Conservation (phyloP, 2,113 vertebrate genomes). For the Euleptes europaea region DNA sequence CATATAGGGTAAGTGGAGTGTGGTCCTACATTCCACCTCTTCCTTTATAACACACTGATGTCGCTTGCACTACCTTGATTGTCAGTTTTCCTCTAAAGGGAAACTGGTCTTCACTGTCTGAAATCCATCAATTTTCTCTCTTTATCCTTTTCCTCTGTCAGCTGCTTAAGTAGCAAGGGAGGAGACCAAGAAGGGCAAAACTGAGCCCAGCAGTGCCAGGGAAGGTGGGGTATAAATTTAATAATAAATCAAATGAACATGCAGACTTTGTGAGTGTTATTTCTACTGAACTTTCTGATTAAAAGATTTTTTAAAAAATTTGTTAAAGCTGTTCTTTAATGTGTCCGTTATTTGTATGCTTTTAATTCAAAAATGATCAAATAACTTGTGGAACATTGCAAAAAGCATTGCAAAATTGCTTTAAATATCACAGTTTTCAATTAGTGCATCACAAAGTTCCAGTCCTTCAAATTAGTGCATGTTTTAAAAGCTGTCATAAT, state of each 20-base stretch:
- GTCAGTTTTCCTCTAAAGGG: neutral
- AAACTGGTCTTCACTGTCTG: neutral
- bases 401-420: no score
- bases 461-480: constrained; percentile 8
- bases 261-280: neutral
- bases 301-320: neutral
- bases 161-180: neutral
- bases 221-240: no score
- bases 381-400: no score
- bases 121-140: neutral
- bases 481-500: constrained; percentile 13
- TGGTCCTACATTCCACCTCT: neutral
- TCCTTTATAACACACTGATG: no score
- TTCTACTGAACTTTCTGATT: neutral
- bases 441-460: neutral
- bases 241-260: no score
- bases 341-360: no score
- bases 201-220: no score
- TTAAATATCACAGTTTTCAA: neutral
- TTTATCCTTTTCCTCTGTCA: neutral
- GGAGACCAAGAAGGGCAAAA: neutral
- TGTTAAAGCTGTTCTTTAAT: neutral
- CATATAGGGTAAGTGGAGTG: neutral
- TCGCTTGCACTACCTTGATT: neutral
- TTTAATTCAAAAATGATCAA: no score